These are phyloP conservation scores for Seriola quinqueradiata DNA, from an alignment of 2,113 vertebrate genomes.

Conservation along the genomic window DNA sequence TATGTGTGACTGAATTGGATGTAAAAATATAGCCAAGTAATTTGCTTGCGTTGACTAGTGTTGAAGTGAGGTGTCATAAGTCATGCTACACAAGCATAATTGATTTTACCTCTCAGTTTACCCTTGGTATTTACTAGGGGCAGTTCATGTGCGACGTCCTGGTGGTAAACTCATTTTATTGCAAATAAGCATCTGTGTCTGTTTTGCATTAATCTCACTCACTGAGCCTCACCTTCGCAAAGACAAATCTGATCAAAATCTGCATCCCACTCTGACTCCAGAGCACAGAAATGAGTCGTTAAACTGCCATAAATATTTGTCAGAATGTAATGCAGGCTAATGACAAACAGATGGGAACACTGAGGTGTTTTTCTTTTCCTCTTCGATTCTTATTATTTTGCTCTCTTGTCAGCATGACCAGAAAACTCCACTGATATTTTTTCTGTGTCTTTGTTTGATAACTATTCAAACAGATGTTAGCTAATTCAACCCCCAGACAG, in stretches of 20 bases:
- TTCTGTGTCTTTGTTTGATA: not conserved
- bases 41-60: too few species aligned
- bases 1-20: too few species aligned
- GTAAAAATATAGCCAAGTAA: too few species aligned
- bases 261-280: conserved; percentile 13
- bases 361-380: not conserved
- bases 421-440: not conserved
- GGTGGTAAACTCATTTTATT: conserved; percentile 16
- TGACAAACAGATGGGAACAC: conserved; percentile 34
- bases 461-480: not conserved
- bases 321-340: conserved; percentile 14
- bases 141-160: not conserved
- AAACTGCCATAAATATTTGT: conserved; percentile 40
- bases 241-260: conserved; percentile 60
- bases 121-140: not conserved
- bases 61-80: not conserved
- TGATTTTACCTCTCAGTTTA: not conserved
- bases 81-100: too few species aligned
- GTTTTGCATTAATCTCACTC: conserved; percentile 25
- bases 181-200: conserved; percentile 11
- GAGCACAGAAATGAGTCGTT: conserved; percentile 40
- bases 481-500: not conserved
- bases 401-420: not conserved
- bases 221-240: conserved; percentile 23
- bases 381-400: not conserved